A percentile compares a stretch with the other conserved stretches of the same genome.
Conservation (phyloP, 1,140 invertebrate species). For the Anthonomus grandis region DNA sequence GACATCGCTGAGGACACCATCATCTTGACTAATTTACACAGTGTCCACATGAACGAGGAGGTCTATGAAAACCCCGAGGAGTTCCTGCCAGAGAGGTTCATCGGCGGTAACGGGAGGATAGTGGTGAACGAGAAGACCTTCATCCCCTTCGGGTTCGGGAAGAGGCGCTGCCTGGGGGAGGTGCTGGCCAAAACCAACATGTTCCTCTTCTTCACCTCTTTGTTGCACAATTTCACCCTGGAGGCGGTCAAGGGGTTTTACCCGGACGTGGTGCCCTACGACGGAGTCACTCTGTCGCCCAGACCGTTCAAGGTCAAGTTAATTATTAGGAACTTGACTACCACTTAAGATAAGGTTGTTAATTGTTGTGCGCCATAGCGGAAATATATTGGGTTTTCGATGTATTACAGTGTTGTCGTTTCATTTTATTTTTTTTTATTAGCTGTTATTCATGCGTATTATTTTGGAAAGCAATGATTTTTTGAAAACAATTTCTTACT, state of each 20-base stretch:
- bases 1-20: constrained; percentile 67
- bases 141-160: constrained; percentile 68
- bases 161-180: constrained; percentile 62
- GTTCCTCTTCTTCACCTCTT: constrained; percentile 55
- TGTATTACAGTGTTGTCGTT: no score
- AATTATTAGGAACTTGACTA: constrained; percentile 6
- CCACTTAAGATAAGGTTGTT: no score
- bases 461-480: no score
- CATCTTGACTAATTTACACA: constrained; percentile 64
- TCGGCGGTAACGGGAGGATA: constrained; percentile 58
- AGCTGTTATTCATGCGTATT: no score
- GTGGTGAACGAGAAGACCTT: constrained; percentile 55
- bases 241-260: constrained; percentile 46
- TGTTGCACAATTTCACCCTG: constrained; percentile 53
- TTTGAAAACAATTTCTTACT: no score
- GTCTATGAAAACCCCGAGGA: constrained; percentile 65
- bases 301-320: constrained; percentile 40
- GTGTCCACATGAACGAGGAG: constrained; percentile 61
- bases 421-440: no score
- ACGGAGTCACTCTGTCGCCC: constrained; percentile 55
- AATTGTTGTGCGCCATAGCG: no score
- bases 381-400: no score
- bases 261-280: constrained; percentile 39
- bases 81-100: constrained; percentile 71
- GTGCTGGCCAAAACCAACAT: constrained; percentile 52